A percentile compares a stretch with the other conserved stretches of the same genome.
phyloP scores from a whole-genome alignment of 2,888 invertebrate species.

The Mimachlamys varia region DNA sequence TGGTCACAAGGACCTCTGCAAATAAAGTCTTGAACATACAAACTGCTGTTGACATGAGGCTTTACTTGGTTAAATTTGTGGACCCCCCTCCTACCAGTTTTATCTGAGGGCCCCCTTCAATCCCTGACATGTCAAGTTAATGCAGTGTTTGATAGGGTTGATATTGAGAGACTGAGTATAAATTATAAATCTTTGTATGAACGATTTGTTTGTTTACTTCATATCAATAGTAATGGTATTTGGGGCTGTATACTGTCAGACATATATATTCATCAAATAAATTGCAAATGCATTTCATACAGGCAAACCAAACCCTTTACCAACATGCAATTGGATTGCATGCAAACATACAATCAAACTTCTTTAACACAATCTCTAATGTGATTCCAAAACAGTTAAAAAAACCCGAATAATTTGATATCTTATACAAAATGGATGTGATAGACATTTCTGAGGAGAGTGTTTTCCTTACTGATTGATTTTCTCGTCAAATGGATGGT shows the following conservation, averaged over 20 bases:
- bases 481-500: no score
- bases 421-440: no score
- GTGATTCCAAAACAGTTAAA: no score
- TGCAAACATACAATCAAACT: no score
- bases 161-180: not conserved
- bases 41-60: not conserved
- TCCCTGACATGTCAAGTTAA: not conserved
- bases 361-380: no score
- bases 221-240: not conserved
- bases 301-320: no score
- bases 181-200: not conserved
- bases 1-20: not conserved
- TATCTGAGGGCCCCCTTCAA: not conserved
- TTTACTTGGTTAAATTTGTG: not conserved
- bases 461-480: no score
- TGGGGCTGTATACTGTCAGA: not conserved
- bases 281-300: not conserved
- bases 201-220: not conserved
- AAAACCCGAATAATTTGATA: no score
- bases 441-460: no score
- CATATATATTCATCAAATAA: not conserved
- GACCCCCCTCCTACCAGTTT: not conserved
- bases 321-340: no score
- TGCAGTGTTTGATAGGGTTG: constrained; percentile 8
- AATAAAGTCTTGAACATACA: not conserved